Evolutionary conservation across 1,140 invertebrate species (phyloP), one percentile per base, ranked within the genome.

Genomic region (Orussus abietinus): DNA sequence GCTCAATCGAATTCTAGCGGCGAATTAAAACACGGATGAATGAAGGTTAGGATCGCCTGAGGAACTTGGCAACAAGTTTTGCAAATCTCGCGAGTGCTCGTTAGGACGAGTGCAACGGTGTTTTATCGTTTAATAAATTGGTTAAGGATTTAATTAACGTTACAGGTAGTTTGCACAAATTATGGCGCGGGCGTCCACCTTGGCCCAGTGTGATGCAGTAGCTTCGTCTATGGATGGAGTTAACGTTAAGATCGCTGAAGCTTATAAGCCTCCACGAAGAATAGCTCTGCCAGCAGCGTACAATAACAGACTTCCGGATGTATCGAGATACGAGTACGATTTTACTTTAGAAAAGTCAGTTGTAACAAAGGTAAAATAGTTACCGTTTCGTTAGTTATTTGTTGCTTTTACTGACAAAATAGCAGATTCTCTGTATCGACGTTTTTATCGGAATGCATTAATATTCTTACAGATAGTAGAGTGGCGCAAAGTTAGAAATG

Each of bases 241-340:
- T 46, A 82, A 86, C 42, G 88, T 92, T 29, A 90, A 90, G 77
- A 90, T 92, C 64, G 83, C 85, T 31, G 86, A 90, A 70, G 84
- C 82, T 46, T 90, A 88, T 54, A 86, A 88, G 68, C 82, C 85
- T 41, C 87, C 87, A 11, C 79, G 80, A 40, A 78, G 78, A 67
- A 80, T 88, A 33, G 77, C 80, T 46, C 62, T 89, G 49, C 81
- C 85, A 29, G 79, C 81, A 44, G 78, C 77, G 47, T 79, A 83
- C 49, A 73, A 76, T 19, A 80, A 84, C 57, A 77, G 77, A 58
- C 56, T 82, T 26, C 64, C 65, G 0, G 57, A 67, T 46, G 47
- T 49, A 45, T 76, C 54, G 59, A 80, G 67, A 74, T 78, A 61
- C 63, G 76, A 57, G 42, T 89, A 89, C 66, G 82, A 88, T 57